phyloP scores from a whole-genome alignment of 2,888 invertebrate species.

The Euzetes globulus region DNA sequence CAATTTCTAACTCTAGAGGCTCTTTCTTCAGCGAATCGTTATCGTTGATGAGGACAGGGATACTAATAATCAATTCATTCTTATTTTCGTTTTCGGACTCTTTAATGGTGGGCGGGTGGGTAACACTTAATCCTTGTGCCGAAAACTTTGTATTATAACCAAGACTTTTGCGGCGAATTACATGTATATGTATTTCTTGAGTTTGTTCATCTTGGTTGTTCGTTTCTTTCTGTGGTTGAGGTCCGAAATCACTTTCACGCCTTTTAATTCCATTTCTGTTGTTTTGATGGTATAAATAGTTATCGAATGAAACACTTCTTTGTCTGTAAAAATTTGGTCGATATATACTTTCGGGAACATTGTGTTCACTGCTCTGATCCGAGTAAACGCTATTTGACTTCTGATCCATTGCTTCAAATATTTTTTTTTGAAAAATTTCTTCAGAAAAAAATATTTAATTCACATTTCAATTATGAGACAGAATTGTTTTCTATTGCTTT shows the following conservation, averaged over 20 bases:
- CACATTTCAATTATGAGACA: too few relatives aligned
- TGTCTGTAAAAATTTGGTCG: constrained; percentile 3
- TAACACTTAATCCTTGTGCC: neutral
- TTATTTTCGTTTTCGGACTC: neutral
- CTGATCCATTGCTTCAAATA: too few relatives aligned
- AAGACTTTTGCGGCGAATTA: neutral
- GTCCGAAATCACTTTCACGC: neutral
- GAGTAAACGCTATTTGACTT: too few relatives aligned
- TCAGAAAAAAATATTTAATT: too few relatives aligned
- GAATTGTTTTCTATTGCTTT: too few relatives aligned
- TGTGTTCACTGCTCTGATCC: too few relatives aligned
- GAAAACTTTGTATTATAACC: neutral
- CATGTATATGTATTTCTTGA: neutral
- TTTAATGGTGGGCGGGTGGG: neutral
- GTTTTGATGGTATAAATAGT: neutral
- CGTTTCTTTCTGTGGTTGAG: too few relatives aligned
- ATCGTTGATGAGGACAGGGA: neutral
- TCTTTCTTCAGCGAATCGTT: neutral
- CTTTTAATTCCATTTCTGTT: too few relatives aligned
- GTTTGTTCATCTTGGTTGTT: too few relatives aligned
- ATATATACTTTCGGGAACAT: neutral
- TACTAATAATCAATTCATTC: constrained; percentile 5
- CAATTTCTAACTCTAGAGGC: neutral
- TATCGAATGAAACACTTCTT: neutral
- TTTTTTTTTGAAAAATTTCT: too few relatives aligned